Evolutionary conservation across 2,888 invertebrate species (phyloP).

Genomic region (Sthenelais limicola): DNA sequence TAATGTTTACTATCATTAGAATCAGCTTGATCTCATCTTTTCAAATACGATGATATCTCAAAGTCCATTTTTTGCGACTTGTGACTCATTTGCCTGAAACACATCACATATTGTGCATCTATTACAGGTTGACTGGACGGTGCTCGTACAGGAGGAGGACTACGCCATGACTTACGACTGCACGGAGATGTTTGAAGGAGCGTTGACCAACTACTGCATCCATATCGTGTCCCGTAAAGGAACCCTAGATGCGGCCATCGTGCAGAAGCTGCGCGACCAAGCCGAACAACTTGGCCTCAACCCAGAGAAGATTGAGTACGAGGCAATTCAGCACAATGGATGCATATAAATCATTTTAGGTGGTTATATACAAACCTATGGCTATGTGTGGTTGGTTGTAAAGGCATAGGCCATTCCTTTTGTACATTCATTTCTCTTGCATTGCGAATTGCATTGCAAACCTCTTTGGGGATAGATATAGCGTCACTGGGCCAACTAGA

Average conservation of each 20-base stretch:
- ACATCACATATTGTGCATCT: neutral
- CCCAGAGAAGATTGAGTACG: constrained; percentile 48
- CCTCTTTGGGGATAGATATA: no score
- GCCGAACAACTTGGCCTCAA: constrained; percentile 54
- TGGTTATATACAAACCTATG: no score
- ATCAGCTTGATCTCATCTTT: no score
- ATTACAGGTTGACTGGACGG: constrained; percentile 57
- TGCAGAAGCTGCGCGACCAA: constrained; percentile 50
- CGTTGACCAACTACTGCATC: constrained; percentile 59
- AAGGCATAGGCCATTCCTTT: no score
- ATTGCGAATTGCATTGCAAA: no score
- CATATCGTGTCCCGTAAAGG: constrained; percentile 58
- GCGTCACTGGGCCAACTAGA: no score
- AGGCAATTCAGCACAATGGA: constrained; percentile 1
- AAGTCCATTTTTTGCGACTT: no score
- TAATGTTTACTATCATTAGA: no score
- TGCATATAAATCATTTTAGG: constrained; percentile 25
- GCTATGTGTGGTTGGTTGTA: no score
- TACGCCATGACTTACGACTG: constrained; percentile 61
- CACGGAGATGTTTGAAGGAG: constrained; percentile 50
- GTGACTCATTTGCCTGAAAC: no score
- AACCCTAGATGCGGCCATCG: constrained; percentile 48
- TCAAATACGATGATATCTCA: no score
- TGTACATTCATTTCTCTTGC: no score
- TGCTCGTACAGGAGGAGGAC: constrained; percentile 56